phyloP scores from a whole-genome alignment of 2,113 vertebrate genomes.

The Mesoclemmys tuberculata region DNA sequence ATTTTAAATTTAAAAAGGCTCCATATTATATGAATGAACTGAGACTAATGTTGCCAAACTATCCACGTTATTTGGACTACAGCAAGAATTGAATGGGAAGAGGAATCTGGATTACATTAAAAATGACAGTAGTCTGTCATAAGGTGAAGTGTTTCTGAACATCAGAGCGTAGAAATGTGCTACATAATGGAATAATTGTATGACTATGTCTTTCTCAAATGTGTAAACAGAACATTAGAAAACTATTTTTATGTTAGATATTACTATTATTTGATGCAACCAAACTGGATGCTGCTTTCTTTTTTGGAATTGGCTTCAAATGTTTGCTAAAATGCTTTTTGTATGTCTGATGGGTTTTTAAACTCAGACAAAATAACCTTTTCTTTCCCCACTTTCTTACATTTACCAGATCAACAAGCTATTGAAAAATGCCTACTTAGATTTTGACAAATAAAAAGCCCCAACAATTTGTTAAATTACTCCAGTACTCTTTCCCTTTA shows the following conservation, averaged over 20 bases:
- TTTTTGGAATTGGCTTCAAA: background rate
- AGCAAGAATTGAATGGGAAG: background rate
- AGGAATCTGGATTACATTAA: background rate
- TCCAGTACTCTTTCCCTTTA: background rate
- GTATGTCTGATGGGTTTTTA: background rate
- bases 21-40: background rate
- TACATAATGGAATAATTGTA: background rate
- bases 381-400: slow-evolving; percentile 7
- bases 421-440: background rate
- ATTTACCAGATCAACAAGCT: background rate
- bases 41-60: background rate
- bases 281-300: background rate
- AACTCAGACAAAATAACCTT: background rate
- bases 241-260: background rate
- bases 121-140: background rate
- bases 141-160: background rate
- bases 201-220: background rate
- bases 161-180: background rate
- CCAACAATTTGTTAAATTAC: background rate
- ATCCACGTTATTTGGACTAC: background rate
- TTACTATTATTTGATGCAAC: background rate
- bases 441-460: too few relatives aligned
- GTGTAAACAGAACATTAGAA: background rate
- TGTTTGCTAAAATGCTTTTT: background rate
- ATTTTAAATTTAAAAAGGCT: background rate